These are phyloP conservation scores for Xenus cinereus DNA, from an alignment of 2,113 vertebrate species.

Conservation along the genomic window DNA sequence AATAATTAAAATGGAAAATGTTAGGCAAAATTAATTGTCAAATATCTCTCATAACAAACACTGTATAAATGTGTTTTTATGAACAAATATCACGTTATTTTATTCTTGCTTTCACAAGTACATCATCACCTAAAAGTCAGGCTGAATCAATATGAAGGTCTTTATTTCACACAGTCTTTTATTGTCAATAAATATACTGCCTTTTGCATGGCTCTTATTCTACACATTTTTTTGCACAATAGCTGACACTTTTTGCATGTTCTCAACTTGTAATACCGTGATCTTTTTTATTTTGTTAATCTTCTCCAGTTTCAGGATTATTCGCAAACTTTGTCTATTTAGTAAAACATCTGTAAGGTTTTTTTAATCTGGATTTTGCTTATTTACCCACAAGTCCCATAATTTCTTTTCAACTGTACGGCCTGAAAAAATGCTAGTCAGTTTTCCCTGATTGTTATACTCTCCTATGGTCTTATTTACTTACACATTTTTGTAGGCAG, in stretches of 20 bases:
- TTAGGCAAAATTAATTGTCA: constrained; percentile 3
- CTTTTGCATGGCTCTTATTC: background rate
- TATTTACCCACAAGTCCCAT: background rate
- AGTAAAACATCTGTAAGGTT: background rate
- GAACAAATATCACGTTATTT: background rate
- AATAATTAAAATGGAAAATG: constrained; percentile 10
- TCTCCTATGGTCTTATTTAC: background rate
- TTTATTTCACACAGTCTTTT: background rate
- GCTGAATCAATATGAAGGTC: background rate
- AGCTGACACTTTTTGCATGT: background rate
- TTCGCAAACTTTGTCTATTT: background rate
- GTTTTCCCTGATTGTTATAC: background rate
- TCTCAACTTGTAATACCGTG: background rate
- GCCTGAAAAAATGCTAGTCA: background rate
- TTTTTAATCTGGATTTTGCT: background rate
- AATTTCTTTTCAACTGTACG: background rate
- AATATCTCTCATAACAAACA: background rate
- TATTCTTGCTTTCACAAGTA: background rate
- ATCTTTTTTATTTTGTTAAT: background rate
- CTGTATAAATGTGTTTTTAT: background rate
- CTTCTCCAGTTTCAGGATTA: background rate
- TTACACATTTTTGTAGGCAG: background rate
- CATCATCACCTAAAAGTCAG: background rate
- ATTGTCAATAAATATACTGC: background rate
- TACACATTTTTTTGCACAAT: background rate